phyloP scores from a whole-genome alignment of 2,888 invertebrate genomes.

The Toxonevra muliebris region DNA sequence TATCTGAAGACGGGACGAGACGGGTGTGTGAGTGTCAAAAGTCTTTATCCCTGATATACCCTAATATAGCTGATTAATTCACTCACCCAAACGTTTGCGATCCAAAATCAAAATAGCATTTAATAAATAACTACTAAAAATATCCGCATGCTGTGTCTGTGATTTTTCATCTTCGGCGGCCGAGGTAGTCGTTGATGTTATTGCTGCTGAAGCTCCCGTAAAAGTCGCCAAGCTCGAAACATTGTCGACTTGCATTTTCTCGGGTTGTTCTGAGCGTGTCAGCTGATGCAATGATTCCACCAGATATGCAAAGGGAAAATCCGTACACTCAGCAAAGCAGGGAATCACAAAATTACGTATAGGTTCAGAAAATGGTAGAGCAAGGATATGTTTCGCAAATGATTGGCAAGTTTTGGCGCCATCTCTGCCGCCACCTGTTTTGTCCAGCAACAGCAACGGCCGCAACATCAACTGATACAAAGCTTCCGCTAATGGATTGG shows the following conservation, averaged over 20 bases:
- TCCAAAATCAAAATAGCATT: constrained; percentile 62
- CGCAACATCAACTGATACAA: constrained; percentile 79
- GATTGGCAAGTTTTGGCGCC: constrained; percentile 52
- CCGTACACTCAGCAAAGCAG: constrained; percentile 68
- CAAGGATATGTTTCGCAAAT: constrained; percentile 75
- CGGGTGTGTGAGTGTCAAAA: no score
- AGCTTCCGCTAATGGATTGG: constrained; percentile 77
- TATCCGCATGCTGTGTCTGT: constrained; percentile 17
- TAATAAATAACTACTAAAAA: constrained; percentile 59
- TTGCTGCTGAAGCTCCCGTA: constrained; percentile 31
- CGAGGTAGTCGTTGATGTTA: background rate
- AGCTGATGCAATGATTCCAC: constrained; percentile 64
- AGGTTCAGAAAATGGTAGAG: constrained; percentile 73
- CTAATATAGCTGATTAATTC: background rate
- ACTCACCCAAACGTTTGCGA: constrained; percentile 54
- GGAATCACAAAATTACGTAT: constrained; percentile 78
- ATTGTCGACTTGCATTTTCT: constrained; percentile 44
- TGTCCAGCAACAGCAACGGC: constrained; percentile 72
- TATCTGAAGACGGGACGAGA: constrained; percentile 43
- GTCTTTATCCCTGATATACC: no score
- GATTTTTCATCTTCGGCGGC: background rate
- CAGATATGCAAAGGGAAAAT: constrained; percentile 69
- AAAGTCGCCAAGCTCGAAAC: constrained; percentile 31
- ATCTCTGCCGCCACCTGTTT: constrained; percentile 42
- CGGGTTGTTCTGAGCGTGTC: constrained; percentile 40